Evolutionary conservation across 2,797 vertebrate genomes (phyloP).

Genomic region (Spinus pinus): DNA sequence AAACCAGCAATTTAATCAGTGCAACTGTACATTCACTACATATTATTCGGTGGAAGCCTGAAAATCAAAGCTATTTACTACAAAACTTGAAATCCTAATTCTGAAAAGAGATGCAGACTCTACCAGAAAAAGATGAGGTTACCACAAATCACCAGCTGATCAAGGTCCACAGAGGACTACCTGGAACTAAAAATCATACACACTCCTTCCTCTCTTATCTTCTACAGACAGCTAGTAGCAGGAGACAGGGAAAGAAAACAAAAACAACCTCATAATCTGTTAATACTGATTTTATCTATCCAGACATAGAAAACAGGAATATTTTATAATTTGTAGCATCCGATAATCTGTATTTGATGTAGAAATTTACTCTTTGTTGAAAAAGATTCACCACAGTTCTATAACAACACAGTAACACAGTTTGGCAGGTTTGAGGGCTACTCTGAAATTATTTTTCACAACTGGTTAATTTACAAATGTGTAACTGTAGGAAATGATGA

Average conservation of each 20-base stretch:
- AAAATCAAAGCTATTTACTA: constrained; percentile 16
- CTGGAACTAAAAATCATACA: constrained; percentile 50
- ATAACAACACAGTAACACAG: not conserved
- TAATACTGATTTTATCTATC: not conserved
- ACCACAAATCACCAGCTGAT: constrained; percentile 25
- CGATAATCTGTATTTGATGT: not conserved
- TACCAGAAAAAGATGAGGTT: not conserved
- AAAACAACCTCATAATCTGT: not conserved
- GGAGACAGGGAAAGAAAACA: constrained; percentile 31
- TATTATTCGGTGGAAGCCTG: not conserved
- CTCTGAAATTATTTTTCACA: not conserved
- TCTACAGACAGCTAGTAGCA: constrained; percentile 19
- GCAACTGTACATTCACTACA: not conserved
- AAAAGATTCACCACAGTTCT: not conserved
- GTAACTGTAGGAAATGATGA: not conserved
- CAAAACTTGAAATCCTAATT: constrained; percentile 19
- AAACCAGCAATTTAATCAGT: constrained; percentile 20
- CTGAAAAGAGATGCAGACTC: constrained; percentile 34
- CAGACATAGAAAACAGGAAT: not conserved
- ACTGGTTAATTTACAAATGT: not conserved
- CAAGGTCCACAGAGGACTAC: constrained; percentile 29
- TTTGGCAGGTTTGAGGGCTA: not conserved
- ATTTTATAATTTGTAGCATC: not conserved
- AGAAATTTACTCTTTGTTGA: not conserved
- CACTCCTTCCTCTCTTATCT: constrained; percentile 44